Conservation (phyloP, 1,140 invertebrate species). For the Calephelis virginiensis region DNA sequence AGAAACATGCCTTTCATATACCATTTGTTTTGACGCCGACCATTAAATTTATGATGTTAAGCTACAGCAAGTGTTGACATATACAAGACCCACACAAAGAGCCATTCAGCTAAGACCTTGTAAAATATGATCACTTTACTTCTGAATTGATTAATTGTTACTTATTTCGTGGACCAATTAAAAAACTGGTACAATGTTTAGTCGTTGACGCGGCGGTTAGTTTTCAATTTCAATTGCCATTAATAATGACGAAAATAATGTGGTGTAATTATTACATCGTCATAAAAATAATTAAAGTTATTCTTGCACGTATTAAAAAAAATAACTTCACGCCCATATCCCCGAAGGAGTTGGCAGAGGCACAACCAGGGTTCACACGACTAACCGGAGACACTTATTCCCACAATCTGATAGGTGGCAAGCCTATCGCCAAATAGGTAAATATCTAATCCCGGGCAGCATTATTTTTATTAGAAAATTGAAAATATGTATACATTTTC, state of each 20-base stretch:
- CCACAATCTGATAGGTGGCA: too few relatives aligned
- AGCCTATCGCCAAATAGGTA: too few relatives aligned
- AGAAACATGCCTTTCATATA: slow-evolving; percentile 66
- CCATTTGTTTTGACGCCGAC: slow-evolving; percentile 70
- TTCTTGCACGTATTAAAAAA: too few relatives aligned
- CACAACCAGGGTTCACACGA: too few relatives aligned
- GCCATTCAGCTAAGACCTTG: slow-evolving; percentile 58
- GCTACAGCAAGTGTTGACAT: slow-evolving; percentile 49
- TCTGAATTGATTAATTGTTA: slow-evolving; percentile 73
- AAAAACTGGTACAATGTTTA: slow-evolving; percentile 44
- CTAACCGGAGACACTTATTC: too few relatives aligned
- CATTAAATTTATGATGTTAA: slow-evolving; percentile 50
- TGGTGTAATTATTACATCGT: neutral
- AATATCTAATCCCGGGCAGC: too few relatives aligned
- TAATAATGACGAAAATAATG: slow-evolving; percentile 37
- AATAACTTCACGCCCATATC: too few relatives aligned
- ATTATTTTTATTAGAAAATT: too few relatives aligned
- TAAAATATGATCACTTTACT: slow-evolving; percentile 67
- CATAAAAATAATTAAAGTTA: neutral
- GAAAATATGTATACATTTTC: too few relatives aligned
- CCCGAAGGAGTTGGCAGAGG: too few relatives aligned
- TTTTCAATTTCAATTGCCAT: slow-evolving; percentile 56
- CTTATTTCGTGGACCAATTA: slow-evolving; percentile 57
- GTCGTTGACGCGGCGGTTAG: slow-evolving; percentile 26
- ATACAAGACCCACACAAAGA: slow-evolving; percentile 73